These are phyloP conservation scores for Sapajus apella DNA, from an alignment of 2,113 vertebrate genomes.

Conservation along the genomic window DNA sequence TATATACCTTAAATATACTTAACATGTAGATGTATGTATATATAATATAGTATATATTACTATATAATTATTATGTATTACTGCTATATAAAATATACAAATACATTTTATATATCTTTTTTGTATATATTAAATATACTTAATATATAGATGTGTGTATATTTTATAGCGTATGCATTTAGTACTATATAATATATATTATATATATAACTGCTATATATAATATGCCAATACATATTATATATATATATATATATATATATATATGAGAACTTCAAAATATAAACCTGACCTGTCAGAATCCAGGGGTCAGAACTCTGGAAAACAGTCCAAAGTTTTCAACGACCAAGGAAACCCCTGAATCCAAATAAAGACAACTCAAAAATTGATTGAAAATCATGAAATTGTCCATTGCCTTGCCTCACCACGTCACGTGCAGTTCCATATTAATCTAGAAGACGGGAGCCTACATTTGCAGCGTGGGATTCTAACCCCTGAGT, in stretches of 20 bases:
- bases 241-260: rapidly evolving
- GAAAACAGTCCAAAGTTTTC: not conserved
- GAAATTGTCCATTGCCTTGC: rapidly evolving
- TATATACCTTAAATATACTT: not conserved
- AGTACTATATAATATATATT: no score
- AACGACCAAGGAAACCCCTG: not conserved
- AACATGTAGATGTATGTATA: not conserved
- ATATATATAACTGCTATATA: no score
- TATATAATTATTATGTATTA: no score
- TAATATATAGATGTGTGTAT: no score
- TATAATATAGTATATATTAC: no score
- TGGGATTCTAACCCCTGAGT: no score
- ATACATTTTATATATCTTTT: no score
- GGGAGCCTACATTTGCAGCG: not conserved
- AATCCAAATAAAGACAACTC: not conserved
- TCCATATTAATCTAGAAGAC: no score
- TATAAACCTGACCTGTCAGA: not conserved
- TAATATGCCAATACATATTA: no score
- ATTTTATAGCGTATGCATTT: no score
- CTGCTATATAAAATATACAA: no score
- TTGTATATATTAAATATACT: no score
- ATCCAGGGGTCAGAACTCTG: not conserved
- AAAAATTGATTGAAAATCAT: not conserved
- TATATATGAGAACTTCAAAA: not conserved
- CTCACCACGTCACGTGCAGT: rapidly evolving